A percentile compares a stretch with the other conserved stretches of the same genome.
Conservation (phyloP, 2,888 invertebrate genomes). For the Aquatica leii region DNA sequence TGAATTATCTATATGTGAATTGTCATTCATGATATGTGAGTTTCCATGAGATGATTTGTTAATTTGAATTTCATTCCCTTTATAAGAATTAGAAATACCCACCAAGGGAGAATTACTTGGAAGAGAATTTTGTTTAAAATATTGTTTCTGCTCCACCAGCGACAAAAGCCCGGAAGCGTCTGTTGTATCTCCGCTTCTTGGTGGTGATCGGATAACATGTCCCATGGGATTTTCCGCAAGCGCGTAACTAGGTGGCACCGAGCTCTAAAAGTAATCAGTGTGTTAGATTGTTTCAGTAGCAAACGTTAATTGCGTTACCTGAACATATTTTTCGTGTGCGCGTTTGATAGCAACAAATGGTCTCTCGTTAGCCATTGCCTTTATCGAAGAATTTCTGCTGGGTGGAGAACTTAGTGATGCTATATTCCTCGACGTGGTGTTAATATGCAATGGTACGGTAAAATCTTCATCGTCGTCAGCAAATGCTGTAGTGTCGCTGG, state of each 20-base stretch:
- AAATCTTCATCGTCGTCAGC: conserved; percentile 80
- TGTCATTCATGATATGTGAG: conserved; percentile 40
- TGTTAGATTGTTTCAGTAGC: conserved; percentile 11
- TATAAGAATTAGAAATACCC: conserved; percentile 56
- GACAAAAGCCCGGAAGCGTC: conserved; percentile 57
- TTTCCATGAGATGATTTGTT: conserved; percentile 40
- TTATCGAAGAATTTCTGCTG: conserved; percentile 34
- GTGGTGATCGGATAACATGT: conserved; percentile 48
- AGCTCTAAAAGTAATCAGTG: conserved; percentile 51
- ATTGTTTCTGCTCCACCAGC: conserved; percentile 55
- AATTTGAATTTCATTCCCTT: conserved; percentile 42
- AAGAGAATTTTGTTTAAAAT: conserved; percentile 44
- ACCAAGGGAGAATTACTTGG: conserved; percentile 52
- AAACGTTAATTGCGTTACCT: conserved; percentile 47
- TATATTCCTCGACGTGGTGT: conserved; percentile 60
- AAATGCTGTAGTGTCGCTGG: conserved; percentile 80
- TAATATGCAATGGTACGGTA: conserved; percentile 74
- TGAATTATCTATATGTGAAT: conserved; percentile 46
- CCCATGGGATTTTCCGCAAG: conserved; percentile 57
- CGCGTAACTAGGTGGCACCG: conserved; percentile 50
- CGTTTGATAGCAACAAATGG: conserved; percentile 71
- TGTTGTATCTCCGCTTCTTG: conserved; percentile 47
- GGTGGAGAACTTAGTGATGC: conserved; percentile 45
- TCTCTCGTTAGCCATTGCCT: conserved; percentile 62
- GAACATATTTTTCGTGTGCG: conserved; percentile 62